Base-by-base conservation (phyloP, 1,140 invertebrate species). In the Octopus sinensis region DNA sequence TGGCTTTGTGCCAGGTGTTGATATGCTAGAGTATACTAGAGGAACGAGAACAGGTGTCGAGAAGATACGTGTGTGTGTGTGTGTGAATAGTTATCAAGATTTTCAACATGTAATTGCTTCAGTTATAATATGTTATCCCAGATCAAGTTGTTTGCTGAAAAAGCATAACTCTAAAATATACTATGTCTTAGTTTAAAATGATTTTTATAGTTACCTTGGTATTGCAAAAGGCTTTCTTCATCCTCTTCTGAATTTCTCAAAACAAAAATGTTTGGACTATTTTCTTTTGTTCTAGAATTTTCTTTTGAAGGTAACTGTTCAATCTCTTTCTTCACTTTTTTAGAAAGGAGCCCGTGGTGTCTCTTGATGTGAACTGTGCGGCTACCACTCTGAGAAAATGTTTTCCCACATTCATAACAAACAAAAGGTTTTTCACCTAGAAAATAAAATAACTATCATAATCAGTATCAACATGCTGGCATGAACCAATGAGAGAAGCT, bases 371-470 rank as follows among this genome's bases (percentile, higher is more conserved):
- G 88, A 23, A 86, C 84, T 17, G 82, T 86, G 5, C 86, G 83
- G 84, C 87, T 88, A 43, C 87, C 87, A 83, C 85, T 87, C 79
- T 88, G 87, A n/a, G 88, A 87, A 80, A 89, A 89, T 51, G 81
- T 84, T 71, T 85, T 86, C 4, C 84, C 85, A 82, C 88, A 89
- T 9, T 86, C 82, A 30, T 88, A 82, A 84, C 90, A 91, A 7
- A 84, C 83, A 84, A 88, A 91, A 53, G 88, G 89, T 81, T 93
- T 81, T 91, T 94, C 88, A 10, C 88, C 89, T 83, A 84, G 83
- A 80, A 81, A 43, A 43, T 43, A 43, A 43, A 43, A 43, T 43
- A 43, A 43, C 30, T 43, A 43, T 3, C 30, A 43, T 43, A 43
- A 3, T 43, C 30, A 43, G 30, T 43, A 43, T 43, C 30, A 43